Evolutionary conservation across 2,797 vertebrate species (phyloP).

Genomic region (Macroramphosus scolopax): DNA sequence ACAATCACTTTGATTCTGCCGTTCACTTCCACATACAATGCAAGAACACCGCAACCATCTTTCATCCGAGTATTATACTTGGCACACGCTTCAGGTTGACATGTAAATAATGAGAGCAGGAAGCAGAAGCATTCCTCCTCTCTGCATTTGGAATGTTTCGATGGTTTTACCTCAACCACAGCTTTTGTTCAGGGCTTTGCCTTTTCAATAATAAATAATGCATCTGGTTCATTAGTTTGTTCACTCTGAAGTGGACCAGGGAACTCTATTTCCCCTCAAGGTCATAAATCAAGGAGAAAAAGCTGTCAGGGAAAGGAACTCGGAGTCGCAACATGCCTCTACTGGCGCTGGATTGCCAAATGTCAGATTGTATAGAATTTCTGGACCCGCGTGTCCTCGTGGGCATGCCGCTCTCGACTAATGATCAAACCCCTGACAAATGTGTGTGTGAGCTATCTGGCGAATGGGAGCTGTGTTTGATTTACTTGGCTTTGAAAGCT

Average conservation of each 20-base stretch:
- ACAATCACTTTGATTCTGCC: slow-evolving; percentile 50
- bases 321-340: slow-evolving; percentile 48
- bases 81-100: slow-evolving; percentile 38
- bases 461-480: slow-evolving; percentile 42
- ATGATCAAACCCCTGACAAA: slow-evolving; percentile 47
- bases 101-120: slow-evolving; percentile 22
- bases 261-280: slow-evolving; percentile 62
- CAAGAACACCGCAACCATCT: slow-evolving; percentile 20
- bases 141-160: slow-evolving; percentile 45
- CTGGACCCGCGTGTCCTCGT: slow-evolving; percentile 20
- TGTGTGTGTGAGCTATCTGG: slow-evolving; percentile 48
- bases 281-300: slow-evolving; percentile 66
- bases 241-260: slow-evolving; percentile 53
- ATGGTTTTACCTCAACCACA: slow-evolving; percentile 23
- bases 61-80: slow-evolving; percentile 50
- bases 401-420: slow-evolving; percentile 23
- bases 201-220: slow-evolving; percentile 73
- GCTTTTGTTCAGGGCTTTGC: slow-evolving; percentile 53
- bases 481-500: slow-evolving; percentile 39
- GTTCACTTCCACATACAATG: slow-evolving; percentile 39
- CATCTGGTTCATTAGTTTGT: slow-evolving; percentile 70
- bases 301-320: slow-evolving; percentile 57
- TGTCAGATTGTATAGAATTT: slow-evolving; percentile 32
- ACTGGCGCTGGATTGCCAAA: slow-evolving; percentile 28
- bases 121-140: slow-evolving; percentile 25